Evolutionary conservation across 2,113 vertebrate species (phyloP).

Genomic region (Dipodomys merriami): DNA sequence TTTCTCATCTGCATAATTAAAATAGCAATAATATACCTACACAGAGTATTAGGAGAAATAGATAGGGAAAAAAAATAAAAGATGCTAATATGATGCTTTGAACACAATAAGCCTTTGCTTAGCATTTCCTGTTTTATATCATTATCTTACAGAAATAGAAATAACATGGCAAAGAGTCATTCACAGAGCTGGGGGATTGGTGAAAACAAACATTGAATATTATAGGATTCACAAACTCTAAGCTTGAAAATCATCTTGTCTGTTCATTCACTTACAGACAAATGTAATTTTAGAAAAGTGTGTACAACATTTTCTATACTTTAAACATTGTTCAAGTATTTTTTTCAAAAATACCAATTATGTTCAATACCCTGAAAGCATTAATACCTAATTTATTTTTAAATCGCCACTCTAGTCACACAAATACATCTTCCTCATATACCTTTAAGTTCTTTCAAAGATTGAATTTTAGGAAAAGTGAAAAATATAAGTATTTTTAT

Average conservation of each 20-base stretch:
- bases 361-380: constrained; percentile 36
- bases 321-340: neutral
- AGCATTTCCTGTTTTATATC: neutral
- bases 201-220: neutral
- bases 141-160: constrained; percentile 4
- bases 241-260: neutral
- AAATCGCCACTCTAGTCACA: neutral
- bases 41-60: neutral
- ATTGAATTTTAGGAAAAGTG: constrained; percentile 40
- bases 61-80: neutral
- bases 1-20: neutral
- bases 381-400: constrained; percentile 44
- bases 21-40: neutral
- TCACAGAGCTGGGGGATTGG: neutral
- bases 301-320: constrained; percentile 8
- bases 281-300: neutral
- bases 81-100: neutral
- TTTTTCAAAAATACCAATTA: constrained; percentile 36
- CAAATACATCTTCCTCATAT: constrained; percentile 17
- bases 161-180: neutral
- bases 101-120: neutral
- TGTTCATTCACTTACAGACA: constrained; percentile 9
- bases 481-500: constrained; percentile 37
- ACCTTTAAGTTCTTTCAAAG: neutral
- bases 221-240: constrained; percentile 12